Evolutionary conservation across 2,113 vertebrate genomes (phyloP).

Genomic region (Melanerpes formicivorus): DNA sequence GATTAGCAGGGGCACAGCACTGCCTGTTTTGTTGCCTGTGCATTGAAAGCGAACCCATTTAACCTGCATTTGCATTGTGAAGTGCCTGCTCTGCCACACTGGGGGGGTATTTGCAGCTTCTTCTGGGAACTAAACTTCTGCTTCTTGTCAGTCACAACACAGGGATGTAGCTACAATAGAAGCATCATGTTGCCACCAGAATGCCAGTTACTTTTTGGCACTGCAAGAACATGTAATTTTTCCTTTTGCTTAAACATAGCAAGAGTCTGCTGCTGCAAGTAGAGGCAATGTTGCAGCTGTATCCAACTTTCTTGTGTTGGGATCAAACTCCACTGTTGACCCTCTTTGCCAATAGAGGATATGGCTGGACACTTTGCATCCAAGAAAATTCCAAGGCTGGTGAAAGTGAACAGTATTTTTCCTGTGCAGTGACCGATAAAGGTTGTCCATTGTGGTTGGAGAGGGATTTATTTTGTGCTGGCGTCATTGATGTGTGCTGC

Average conservation of each 20-base stretch:
- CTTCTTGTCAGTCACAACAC: slow-evolving; percentile 24
- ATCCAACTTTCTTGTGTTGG: neutral
- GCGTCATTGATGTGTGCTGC: neutral
- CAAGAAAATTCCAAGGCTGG: neutral
- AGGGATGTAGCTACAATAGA: neutral
- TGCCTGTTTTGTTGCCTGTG: neutral
- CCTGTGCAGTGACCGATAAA: neutral
- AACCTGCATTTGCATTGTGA: fast-evolving
- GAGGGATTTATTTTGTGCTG: neutral
- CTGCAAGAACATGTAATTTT: neutral
- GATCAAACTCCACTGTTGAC: neutral
- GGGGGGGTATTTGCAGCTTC: neutral
- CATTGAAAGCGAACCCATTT: neutral
- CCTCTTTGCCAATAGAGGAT: neutral
- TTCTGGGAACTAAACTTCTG: slow-evolving; percentile 3
- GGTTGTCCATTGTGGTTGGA: neutral
- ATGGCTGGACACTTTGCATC: neutral
- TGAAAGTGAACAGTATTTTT: neutral
- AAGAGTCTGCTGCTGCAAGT: neutral
- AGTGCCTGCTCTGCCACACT: neutral
- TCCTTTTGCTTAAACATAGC: neutral
- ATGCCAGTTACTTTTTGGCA: slow-evolving; percentile 34
- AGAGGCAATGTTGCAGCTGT: neutral
- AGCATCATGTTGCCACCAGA: slow-evolving; percentile 18
- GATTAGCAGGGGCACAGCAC: neutral